Evolutionary conservation across 1,140 invertebrate species (phyloP), one percentile per base, ranked within the genome.

Genomic region (Zaprionus kolodkinae): DNA sequence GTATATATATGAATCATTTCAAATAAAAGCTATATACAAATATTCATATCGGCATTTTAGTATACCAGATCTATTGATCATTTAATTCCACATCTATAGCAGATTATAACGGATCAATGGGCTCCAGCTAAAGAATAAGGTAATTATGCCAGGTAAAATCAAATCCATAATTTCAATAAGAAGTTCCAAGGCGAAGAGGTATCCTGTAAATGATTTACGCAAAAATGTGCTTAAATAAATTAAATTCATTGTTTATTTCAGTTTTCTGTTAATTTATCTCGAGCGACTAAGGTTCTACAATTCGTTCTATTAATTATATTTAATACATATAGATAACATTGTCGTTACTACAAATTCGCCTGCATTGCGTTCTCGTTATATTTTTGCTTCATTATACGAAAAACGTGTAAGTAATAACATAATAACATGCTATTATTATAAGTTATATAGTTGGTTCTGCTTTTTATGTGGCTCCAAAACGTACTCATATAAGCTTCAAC

Each of bases 21-120:
- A 85, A 85, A 85, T 85, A 85, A 85, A 85, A 86, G 82, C 82
- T 82, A 85, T 85, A 86, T 86, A 85, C 82, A 85, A 85, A 85
- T 69, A 84, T 60, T 63, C 73, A 45, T 15, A 38, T 5, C 2
- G 43, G 60, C 4, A 25, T 62, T 74, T 67, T 35, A 30, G 27
- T 30, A 2, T 30, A 2, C 27, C 6, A 30, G 27, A 30, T 30
- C 1, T 6, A 35, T 35, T 35, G 7, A 35, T 35, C 1, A 1
- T 35, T 7, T 35, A 35, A 10, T 9, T 35, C 7, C 33, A 35
- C 33, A 35, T 4, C 10, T 35, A 35, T 35, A 2, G 10, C 33
- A 7, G 7, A 35, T 35, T 35, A 35, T 35, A 35, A 2, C 4
- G 10, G 33, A 35, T 35, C 6, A 35, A 35, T 4, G 6, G 7